Conservation (phyloP, 2,888 invertebrate species). For the Drosophila koepferae region DNA sequence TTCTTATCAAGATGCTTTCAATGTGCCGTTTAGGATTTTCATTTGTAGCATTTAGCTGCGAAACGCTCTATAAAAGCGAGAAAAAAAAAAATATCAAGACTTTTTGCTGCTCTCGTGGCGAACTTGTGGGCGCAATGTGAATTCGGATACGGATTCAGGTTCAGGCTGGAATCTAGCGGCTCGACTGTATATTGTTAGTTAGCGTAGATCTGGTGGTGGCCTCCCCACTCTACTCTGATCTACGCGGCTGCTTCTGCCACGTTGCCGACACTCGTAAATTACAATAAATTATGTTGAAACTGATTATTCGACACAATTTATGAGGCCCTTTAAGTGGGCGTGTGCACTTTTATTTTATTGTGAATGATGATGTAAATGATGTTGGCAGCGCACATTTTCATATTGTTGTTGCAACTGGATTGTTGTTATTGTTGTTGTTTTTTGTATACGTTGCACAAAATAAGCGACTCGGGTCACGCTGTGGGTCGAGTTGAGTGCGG, state of each 20-base stretch:
- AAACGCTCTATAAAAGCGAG: slow-evolving; percentile 65
- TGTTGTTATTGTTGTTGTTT: slow-evolving; percentile 18
- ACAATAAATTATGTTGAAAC: slow-evolving; percentile 81
- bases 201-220: slow-evolving; percentile 40
- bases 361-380: slow-evolving; percentile 81
- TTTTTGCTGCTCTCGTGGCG: slow-evolving; percentile 27
- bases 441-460: slow-evolving; percentile 34
- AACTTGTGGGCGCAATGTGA: slow-evolving; percentile 68
- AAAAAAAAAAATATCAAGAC: slow-evolving; percentile 15
- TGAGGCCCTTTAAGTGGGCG: slow-evolving; percentile 80
- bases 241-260: slow-evolving; percentile 56
- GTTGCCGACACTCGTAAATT: slow-evolving; percentile 78
- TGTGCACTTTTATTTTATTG: slow-evolving; percentile 81
- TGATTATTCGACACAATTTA: slow-evolving; percentile 80
- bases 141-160: slow-evolving; percentile 48
- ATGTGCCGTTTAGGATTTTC: slow-evolving; percentile 81
- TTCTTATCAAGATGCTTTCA: slow-evolving; percentile 79
- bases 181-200: slow-evolving; percentile 46
- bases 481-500: slow-evolving; percentile 63
- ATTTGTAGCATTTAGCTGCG: slow-evolving; percentile 77
- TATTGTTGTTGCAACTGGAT: slow-evolving; percentile 38
- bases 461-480: slow-evolving; percentile 45
- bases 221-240: slow-evolving; percentile 16
- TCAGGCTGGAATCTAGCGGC: slow-evolving; percentile 45
- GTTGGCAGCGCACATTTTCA: slow-evolving; percentile 66